phyloP scores from a whole-genome alignment of 2,113 vertebrate genomes.

The Anoura caudifer region DNA sequence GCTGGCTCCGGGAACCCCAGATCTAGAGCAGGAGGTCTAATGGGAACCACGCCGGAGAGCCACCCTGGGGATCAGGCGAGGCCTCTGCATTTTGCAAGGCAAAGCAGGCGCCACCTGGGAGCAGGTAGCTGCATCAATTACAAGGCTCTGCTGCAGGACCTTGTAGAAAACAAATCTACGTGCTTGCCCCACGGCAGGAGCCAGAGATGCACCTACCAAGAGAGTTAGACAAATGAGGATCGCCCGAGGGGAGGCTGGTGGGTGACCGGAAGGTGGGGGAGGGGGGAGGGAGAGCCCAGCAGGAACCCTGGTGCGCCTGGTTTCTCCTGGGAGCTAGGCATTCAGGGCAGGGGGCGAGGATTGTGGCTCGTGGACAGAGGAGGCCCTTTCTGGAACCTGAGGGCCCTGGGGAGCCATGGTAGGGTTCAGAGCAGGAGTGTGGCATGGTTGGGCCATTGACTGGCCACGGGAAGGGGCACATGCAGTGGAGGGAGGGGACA shows the following conservation, averaged over 20 bases:
- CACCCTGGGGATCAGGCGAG: neutral
- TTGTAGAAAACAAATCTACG: neutral
- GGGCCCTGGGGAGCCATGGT: neutral
- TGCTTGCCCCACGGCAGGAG: neutral
- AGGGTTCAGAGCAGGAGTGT: neutral
- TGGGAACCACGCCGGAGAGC: accelerated
- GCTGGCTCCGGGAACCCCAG: neutral
- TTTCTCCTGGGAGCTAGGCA: neutral
- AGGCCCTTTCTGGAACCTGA: neutral
- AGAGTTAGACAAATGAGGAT: neutral
- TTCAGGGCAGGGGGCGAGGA: neutral
- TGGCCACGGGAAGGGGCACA: neutral
- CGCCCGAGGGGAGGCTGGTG: neutral
- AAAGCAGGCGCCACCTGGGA: neutral
- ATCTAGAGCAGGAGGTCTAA: neutral
- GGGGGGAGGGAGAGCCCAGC: neutral
- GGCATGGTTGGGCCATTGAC: neutral
- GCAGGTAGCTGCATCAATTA: neutral
- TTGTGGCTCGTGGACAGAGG: neutral
- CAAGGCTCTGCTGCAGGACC: neutral
- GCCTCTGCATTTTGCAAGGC: conserved; percentile 42
- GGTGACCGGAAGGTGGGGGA: neutral
- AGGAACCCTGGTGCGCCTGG: neutral
- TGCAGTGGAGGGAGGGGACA: neutral
- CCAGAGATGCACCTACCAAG: neutral